A percentile compares a stretch with the other conserved stretches of the same genome.
Evolutionary conservation across 2,888 invertebrate species (phyloP).

Genomic region (Lymantria monacha): DNA sequence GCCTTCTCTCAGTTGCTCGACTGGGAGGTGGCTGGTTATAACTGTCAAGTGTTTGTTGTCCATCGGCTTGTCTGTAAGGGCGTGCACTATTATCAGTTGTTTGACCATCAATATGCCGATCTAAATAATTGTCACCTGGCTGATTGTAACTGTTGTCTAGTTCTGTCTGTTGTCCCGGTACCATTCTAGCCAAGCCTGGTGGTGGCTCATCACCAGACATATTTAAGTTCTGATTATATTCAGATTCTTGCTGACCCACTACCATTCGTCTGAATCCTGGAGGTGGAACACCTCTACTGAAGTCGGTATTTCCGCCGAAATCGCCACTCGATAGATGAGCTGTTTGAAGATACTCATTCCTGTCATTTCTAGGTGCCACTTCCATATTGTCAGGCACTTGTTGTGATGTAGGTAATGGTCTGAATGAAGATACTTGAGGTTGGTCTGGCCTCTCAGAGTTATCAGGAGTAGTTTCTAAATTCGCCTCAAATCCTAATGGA

Average conservation of each 20-base stretch:
- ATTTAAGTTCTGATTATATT: conserved; percentile 61
- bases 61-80: conserved; percentile 70
- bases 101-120: conserved; percentile 71
- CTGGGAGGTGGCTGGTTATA: conserved; percentile 51
- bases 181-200: conserved; percentile 77
- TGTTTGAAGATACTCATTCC: conserved; percentile 90
- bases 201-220: conserved; percentile 74
- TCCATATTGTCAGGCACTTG: conserved; percentile 82
- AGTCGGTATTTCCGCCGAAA: conserved; percentile 71
- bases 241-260: conserved; percentile 84
- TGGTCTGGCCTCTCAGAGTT: conserved; percentile 86
- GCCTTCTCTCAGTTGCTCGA: conserved; percentile 62
- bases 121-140: conserved; percentile 63
- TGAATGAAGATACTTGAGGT: conserved; percentile 51
- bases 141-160: conserved; percentile 59
- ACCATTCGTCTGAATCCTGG: conserved; percentile 86
- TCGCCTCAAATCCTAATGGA: conserved; percentile 76
- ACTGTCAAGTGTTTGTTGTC: conserved; percentile 62
- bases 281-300: conserved; percentile 77
- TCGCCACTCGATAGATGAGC: conserved; percentile 86
- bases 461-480: conserved; percentile 85
- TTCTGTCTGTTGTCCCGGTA: conserved; percentile 77
- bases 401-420: conserved; percentile 46
- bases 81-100: conserved; percentile 56
- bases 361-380: conserved; percentile 85